Evolutionary conservation across 2,797 vertebrate species (phyloP).

Genomic region (Cirrhinus mrigala): DNA sequence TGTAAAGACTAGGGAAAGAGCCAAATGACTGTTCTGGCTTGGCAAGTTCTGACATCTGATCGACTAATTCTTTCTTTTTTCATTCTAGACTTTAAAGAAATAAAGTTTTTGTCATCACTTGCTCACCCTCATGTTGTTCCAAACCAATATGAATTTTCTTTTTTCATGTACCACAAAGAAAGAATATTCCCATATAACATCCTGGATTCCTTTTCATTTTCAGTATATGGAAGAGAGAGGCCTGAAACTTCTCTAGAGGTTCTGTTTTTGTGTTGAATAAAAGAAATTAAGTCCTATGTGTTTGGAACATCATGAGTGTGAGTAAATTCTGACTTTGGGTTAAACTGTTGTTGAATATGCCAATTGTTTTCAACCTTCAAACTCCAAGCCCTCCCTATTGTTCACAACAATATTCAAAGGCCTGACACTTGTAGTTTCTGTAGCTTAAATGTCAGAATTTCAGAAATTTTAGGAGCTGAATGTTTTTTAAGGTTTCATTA

Average conservation of each 20-base stretch:
- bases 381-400: no score
- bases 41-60: neutral
- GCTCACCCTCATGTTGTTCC: neutral
- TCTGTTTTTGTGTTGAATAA: neutral
- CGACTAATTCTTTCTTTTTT: neutral
- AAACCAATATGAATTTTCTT: neutral
- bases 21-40: neutral
- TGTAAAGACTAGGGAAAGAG: neutral
- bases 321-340: neutral
- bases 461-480: no score
- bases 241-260: neutral
- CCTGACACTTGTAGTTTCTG: no score
- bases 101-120: neutral
- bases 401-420: no score
- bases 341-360: neutral
- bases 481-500: no score
- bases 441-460: no score
- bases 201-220: neutral
- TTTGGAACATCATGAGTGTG: neutral
- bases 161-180: no score
- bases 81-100: neutral
- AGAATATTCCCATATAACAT: neutral
- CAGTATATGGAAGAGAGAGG: neutral
- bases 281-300: neutral
- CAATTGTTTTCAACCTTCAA: neutral